A percentile compares a stretch with the other conserved stretches of the same genome.
Conservation (phyloP, 1,140 invertebrate species). For the Euura lappo region DNA sequence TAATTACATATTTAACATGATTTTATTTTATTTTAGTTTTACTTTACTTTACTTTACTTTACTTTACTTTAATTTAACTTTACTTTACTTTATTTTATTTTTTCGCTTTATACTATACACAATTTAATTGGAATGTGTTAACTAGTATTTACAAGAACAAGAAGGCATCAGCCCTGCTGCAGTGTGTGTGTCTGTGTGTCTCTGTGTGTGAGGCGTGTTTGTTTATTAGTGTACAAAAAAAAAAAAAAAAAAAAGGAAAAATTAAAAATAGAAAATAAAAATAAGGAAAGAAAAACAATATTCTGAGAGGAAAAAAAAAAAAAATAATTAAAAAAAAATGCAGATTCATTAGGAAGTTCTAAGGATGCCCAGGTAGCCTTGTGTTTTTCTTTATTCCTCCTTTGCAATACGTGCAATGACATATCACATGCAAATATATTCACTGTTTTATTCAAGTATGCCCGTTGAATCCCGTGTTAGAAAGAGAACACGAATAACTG, state of each 20-base stretch:
- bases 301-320: too few relatives aligned
- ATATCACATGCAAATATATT: constrained; percentile 47
- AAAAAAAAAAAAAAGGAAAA: too few relatives aligned
- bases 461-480: constrained; percentile 58
- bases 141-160: constrained; percentile 58
- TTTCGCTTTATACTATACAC: constrained; percentile 44
- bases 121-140: constrained; percentile 60
- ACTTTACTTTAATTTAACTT: neutral
- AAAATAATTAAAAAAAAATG: constrained; percentile 29
- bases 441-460: constrained; percentile 53
- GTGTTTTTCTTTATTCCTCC: neutral
- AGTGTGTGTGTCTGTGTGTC: constrained; percentile 42
- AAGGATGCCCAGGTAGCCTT: constrained; percentile 45
- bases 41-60: constrained; percentile 12
- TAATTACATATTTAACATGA: constrained; percentile 62
- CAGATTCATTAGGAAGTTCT: constrained; percentile 43
- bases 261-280: too few relatives aligned
- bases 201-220: too few relatives aligned
- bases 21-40: constrained; percentile 21
- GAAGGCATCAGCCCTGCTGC: constrained; percentile 51
- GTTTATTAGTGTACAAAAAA: too few relatives aligned
- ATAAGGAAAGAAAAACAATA: too few relatives aligned
- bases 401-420: constrained; percentile 14
- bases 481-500: constrained; percentile 44
- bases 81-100: constrained; percentile 38